A percentile compares a stretch with the other conserved stretches of the same genome.
These are phyloP conservation scores for Bovichtus variegatus DNA, from an alignment of 2,797 vertebrate genomes.

Conservation along the genomic window DNA sequence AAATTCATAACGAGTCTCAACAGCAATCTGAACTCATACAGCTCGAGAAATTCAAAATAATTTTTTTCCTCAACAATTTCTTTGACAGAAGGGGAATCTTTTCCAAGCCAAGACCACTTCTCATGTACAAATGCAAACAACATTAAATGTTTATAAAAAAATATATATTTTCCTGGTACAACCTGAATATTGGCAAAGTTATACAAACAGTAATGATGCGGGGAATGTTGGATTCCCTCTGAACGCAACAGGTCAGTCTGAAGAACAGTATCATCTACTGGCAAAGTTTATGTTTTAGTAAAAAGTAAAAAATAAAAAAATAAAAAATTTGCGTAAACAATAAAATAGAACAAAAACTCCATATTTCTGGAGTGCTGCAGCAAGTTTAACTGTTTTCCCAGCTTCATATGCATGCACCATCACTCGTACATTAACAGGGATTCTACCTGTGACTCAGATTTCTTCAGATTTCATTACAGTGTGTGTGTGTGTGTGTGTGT, in stretches of 20 bases:
- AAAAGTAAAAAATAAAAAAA: not conserved
- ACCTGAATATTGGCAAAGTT: not conserved
- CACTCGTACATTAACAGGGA: slow-evolving; percentile 12
- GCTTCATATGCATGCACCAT: slow-evolving; percentile 3
- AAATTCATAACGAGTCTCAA: not conserved
- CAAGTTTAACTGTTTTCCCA: slow-evolving; percentile 4
- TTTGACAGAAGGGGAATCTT: too few relatives aligned
- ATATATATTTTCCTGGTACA: too few relatives aligned
- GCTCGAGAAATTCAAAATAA: not conserved
- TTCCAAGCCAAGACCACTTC: too few relatives aligned
- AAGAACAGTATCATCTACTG: slow-evolving; percentile 6
- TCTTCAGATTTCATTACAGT: slow-evolving; percentile 23
- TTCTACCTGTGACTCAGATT: slow-evolving; percentile 20
- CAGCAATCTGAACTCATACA: not conserved
- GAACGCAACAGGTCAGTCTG: not conserved
- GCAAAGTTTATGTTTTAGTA: not conserved
- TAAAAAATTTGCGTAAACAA: not conserved
- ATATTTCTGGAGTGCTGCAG: not conserved
- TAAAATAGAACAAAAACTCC: not conserved
- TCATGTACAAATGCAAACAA: too few relatives aligned
- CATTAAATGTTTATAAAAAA: too few relatives aligned
- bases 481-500: too few relatives aligned
- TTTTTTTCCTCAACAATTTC: not conserved
- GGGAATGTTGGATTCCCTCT: not conserved
- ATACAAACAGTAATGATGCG: not conserved